A percentile compares a stretch with the other conserved stretches of the same genome.
Evolutionary conservation across 2,113 vertebrate genomes (phyloP).

Genomic region (Stegostoma tigrinum): DNA sequence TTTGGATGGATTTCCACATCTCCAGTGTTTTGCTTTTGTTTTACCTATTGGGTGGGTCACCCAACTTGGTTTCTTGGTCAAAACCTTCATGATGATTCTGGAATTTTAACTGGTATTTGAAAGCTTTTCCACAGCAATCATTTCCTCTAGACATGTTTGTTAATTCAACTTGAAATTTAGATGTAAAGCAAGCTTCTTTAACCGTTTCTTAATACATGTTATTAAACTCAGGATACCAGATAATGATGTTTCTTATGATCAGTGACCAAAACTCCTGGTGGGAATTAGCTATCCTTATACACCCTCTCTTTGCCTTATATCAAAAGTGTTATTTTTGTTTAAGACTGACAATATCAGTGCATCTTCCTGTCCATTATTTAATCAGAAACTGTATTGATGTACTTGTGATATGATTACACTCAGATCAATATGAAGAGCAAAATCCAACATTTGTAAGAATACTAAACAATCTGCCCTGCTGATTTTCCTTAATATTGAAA

Average conservation of each 20-base stretch:
- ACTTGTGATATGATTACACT: neutral
- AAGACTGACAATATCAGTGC: neutral
- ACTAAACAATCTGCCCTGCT: neutral
- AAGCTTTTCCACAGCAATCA: neutral
- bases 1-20: neutral
- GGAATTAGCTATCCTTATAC: neutral
- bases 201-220: neutral
- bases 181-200: neutral
- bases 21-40: neutral
- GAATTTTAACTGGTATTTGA: neutral
- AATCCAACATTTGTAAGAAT: neutral
- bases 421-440: neutral
- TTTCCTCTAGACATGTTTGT: neutral
- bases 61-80: neutral
- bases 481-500: slow-evolving; percentile 6
- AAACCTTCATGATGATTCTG: neutral
- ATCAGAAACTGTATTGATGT: neutral
- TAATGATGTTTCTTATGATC: neutral
- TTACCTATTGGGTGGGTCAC: neutral
- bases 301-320: neutral
- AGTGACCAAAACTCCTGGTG: neutral
- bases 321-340: neutral
- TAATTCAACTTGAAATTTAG: neutral
- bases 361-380: neutral
- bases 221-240: neutral